Evolutionary conservation across 2,797 vertebrate species (phyloP).

Genomic region (Buphagus erythrorhynchus): DNA sequence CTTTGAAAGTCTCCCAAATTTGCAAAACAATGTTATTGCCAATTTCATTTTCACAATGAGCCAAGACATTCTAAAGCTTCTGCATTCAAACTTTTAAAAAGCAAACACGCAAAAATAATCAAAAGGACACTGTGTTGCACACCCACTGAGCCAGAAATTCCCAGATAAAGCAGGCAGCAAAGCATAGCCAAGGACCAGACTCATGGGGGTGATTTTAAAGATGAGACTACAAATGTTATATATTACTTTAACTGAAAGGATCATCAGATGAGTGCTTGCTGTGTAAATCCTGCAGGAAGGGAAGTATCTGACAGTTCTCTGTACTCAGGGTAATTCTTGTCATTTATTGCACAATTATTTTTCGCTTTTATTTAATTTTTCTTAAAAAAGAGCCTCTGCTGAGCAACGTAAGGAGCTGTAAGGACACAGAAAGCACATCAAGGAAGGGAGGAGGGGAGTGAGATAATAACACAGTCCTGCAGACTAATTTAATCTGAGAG

Average conservation of each 20-base stretch:
- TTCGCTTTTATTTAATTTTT: neutral
- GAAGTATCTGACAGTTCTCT: neutral
- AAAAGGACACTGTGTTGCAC: neutral
- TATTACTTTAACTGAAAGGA: neutral
- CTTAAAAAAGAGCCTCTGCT: neutral
- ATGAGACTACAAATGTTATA: neutral
- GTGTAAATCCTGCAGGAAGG: constrained; percentile 2
- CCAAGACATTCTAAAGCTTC: constrained; percentile 52
- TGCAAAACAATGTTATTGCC: constrained; percentile 36
- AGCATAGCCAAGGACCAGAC: neutral
- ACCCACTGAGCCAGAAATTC: constrained; percentile 16
- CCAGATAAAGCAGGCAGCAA: neutral
- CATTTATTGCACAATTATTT: constrained; percentile 33
- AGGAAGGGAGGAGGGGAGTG: neutral
- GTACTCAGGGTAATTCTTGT: neutral
- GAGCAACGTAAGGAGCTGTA: neutral
- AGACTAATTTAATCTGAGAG: constrained; percentile 10
- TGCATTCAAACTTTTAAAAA: constrained; percentile 38
- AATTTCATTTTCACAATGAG: constrained; percentile 31
- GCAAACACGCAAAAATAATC: constrained; percentile 50
- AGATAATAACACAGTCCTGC: constrained; percentile 1
- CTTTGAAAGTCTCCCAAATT: constrained; percentile 60
- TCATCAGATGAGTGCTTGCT: constrained; percentile 11
- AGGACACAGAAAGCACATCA: neutral
- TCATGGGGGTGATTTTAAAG: neutral